Percentiles rank a stretch among this genome's conserved stretches.
Conservation (phyloP, 2,113 vertebrate species). For the Scatophagus argus region DNA sequence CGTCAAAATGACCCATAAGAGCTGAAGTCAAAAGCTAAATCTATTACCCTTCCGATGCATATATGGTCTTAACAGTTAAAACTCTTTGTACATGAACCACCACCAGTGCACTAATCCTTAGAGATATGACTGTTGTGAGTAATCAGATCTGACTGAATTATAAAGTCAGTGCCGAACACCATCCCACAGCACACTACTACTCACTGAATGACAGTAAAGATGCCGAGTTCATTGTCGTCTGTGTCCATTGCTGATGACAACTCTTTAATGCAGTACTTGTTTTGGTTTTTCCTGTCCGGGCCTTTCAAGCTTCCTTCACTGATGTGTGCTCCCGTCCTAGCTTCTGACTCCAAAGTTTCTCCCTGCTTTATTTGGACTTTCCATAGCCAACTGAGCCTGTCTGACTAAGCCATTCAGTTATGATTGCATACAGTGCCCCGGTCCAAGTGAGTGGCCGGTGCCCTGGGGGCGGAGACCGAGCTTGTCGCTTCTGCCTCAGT, state of each 20-base stretch:
- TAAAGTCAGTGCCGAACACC: constrained; percentile 25
- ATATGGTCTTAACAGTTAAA: not conserved
- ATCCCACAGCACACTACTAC: constrained; percentile 74
- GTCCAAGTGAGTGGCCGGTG: constrained; percentile 74
- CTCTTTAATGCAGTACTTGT: constrained; percentile 52
- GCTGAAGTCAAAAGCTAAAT: not conserved
- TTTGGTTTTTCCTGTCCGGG: constrained; percentile 50
- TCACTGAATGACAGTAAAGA: constrained; percentile 92
- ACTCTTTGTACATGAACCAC: not conserved
- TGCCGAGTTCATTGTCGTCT: constrained; percentile 83
- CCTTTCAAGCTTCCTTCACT: constrained; percentile 43
- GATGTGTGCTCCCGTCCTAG: constrained; percentile 44
- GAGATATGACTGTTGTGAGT: not conserved
- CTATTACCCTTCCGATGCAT: not conserved
- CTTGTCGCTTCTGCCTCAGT: constrained; percentile 80
- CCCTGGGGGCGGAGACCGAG: constrained; percentile 77
- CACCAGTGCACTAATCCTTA: not conserved
- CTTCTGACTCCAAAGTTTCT: constrained; percentile 49
- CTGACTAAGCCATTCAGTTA: constrained; percentile 60
- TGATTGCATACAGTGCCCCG: constrained; percentile 70
- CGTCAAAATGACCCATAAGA: not conserved
- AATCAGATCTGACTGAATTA: constrained; percentile 34
- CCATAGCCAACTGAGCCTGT: constrained; percentile 67
- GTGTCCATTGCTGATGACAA: constrained; percentile 81
- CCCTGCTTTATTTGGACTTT: constrained; percentile 59